Conservation (phyloP, 2,888 invertebrate species). For the Apoderus coryli region DNA sequence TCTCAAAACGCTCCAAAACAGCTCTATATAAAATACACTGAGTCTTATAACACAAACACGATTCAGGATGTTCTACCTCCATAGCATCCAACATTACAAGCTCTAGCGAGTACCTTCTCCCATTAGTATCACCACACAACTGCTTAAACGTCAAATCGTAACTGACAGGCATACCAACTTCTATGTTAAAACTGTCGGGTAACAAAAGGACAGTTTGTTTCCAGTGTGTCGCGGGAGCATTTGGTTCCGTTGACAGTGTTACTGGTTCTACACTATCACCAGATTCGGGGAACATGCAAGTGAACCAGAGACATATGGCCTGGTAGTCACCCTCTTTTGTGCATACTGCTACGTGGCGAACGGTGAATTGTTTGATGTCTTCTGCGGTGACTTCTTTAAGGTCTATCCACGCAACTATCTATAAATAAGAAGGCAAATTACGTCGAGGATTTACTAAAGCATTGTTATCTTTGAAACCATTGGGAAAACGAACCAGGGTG, state of each 20-base stretch:
- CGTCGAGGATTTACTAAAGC: not conserved
- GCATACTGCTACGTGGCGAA: slow-evolving; percentile 46
- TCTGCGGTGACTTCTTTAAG: slow-evolving; percentile 43
- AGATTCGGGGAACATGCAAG: slow-evolving; percentile 42
- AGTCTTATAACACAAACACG: slow-evolving; percentile 62
- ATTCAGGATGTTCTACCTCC: slow-evolving; percentile 56
- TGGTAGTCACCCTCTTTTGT: slow-evolving; percentile 47
- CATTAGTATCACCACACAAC: slow-evolving; percentile 32
- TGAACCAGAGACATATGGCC: slow-evolving; percentile 72
- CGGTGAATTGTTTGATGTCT: slow-evolving; percentile 44
- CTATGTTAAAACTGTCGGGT: slow-evolving; percentile 46
- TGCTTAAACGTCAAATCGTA: slow-evolving; percentile 49
- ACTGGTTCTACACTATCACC: slow-evolving; percentile 23
- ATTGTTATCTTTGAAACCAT: no score
- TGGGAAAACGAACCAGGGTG: no score
- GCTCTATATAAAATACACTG: slow-evolving; percentile 61
- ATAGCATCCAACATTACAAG: slow-evolving; percentile 55
- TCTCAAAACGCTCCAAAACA: slow-evolving; percentile 39
- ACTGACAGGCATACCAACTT: slow-evolving; percentile 48
- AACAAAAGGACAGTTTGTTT: slow-evolving; percentile 63
- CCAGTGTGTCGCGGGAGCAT: slow-evolving; percentile 49
- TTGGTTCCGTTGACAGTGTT: slow-evolving; percentile 43
- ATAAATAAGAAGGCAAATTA: slow-evolving; percentile 1
- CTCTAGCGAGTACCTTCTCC: slow-evolving; percentile 37
- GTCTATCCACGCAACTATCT: slow-evolving; percentile 52